Conservation (phyloP, 1,140 invertebrate species). For the Leptinotarsa defecta region DNA sequence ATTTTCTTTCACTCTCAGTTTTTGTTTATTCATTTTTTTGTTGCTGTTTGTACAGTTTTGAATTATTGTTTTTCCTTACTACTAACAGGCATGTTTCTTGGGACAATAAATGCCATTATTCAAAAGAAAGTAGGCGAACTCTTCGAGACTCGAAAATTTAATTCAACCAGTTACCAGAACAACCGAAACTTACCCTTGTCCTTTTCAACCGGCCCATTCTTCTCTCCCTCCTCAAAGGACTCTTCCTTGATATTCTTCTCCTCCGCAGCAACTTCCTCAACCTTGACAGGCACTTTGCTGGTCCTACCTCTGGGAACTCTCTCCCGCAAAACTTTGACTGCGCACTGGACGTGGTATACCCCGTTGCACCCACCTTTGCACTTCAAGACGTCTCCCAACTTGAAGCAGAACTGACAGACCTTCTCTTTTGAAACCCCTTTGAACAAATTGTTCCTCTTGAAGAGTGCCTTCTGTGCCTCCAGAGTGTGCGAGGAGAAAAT, state of each 20-base stretch:
- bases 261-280: neutral
- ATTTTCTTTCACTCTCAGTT: too few relatives aligned
- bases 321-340: conserved; percentile 25
- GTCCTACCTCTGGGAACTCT: neutral
- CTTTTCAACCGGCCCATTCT: neutral
- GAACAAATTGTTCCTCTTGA: conserved; percentile 61
- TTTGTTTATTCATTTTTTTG: too few relatives aligned
- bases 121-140: too few relatives aligned
- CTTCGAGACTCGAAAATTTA: too few relatives aligned
- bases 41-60: too few relatives aligned
- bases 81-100: too few relatives aligned
- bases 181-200: neutral
- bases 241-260: conserved; percentile 10
- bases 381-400: conserved; percentile 63
- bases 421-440: conserved; percentile 64
- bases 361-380: conserved; percentile 65
- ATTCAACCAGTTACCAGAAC: neutral
- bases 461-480: conserved; percentile 34
- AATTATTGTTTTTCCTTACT: too few relatives aligned
- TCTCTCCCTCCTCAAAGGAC: neutral
- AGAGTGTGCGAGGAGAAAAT: conserved; percentile 37
- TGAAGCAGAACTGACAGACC: conserved; percentile 72
- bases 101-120: too few relatives aligned
- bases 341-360: conserved; percentile 61
- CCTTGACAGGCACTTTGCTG: neutral